Conservation (phyloP, 2,113 vertebrate genomes). For the Xenotilapia flavipinnis region DNA sequence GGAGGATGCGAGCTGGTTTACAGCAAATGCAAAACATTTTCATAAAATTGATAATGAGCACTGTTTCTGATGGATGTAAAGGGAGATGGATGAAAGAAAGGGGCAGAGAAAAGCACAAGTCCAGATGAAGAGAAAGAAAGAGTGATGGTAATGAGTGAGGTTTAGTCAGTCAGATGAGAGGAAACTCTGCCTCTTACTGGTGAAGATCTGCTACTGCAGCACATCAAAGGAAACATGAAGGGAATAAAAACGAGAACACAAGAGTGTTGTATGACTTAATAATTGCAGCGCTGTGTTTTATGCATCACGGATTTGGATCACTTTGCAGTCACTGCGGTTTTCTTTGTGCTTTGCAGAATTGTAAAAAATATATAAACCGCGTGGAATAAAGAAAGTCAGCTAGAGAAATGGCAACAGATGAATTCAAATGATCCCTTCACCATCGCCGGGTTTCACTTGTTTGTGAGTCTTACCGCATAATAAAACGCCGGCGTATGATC, state of each 20-base stretch:
- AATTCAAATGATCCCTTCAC: not conserved
- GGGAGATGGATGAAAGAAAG: not conserved
- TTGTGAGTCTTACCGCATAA: not conserved
- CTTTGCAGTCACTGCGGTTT: not conserved
- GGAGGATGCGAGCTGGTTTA: not conserved
- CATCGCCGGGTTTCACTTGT: not conserved
- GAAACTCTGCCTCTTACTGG: constrained; percentile 64
- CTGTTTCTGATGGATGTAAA: not conserved
- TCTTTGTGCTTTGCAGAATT: not conserved
- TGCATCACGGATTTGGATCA: not conserved
- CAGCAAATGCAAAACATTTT: not conserved
- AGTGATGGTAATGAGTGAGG: not conserved
- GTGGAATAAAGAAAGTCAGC: not conserved
- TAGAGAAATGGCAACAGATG: not conserved
- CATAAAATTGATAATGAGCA: not conserved
- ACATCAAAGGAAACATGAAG: constrained; percentile 1
- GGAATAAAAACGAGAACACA: not conserved
- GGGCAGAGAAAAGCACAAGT: not conserved
- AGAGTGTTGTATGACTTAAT: not conserved
- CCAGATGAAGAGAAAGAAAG: not conserved
- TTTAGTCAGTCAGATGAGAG: constrained; percentile 40
- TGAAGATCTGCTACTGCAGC: constrained; percentile 25
- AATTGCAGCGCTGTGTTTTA: not conserved
- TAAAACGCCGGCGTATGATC: not conserved
- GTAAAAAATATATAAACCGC: not conserved